Evolutionary conservation across 2,797 vertebrate species (phyloP).

Genomic region (Cetoscarus ocellatus): DNA sequence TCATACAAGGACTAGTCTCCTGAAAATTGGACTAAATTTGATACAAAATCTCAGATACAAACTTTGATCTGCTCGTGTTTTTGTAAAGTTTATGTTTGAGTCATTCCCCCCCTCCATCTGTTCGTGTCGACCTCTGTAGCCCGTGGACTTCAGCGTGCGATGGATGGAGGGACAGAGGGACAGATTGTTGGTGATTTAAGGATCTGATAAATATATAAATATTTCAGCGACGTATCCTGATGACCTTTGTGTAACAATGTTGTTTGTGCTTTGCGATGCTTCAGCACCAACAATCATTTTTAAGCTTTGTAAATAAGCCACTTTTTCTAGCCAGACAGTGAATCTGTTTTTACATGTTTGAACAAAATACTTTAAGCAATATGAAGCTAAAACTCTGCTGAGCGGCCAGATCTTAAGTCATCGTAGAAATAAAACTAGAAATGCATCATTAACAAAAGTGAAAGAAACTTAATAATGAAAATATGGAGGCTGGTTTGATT

Average conservation of each 20-base stretch:
- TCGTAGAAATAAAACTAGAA: background rate
- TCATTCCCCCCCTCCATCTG: slow-evolving; percentile 1
- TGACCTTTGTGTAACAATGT: background rate
- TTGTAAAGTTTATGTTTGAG: background rate
- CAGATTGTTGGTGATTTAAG: background rate
- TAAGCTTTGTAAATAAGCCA: slow-evolving; percentile 19
- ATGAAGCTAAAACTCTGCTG: slow-evolving; percentile 15
- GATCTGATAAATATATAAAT: slow-evolving; percentile 1
- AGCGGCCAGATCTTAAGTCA: background rate
- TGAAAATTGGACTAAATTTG: no score
- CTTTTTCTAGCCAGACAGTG: slow-evolving; percentile 1
- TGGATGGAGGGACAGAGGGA: background rate
- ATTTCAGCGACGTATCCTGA: background rate
- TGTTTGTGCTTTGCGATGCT: slow-evolving; percentile 12
- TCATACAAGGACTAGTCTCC: no score
- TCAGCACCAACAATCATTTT: slow-evolving; percentile 29
- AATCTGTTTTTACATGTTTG: slow-evolving; percentile 16
- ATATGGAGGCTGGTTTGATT: background rate
- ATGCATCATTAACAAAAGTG: background rate
- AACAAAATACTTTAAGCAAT: slow-evolving; percentile 45
- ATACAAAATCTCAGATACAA: no score
- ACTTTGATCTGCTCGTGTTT: no score
- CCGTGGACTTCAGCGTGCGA: background rate
- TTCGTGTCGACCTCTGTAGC: background rate
- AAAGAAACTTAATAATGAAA: background rate